Base-by-base conservation (phyloP, 2,797 vertebrate genomes). In the Emydoidea blandingii region DNA sequence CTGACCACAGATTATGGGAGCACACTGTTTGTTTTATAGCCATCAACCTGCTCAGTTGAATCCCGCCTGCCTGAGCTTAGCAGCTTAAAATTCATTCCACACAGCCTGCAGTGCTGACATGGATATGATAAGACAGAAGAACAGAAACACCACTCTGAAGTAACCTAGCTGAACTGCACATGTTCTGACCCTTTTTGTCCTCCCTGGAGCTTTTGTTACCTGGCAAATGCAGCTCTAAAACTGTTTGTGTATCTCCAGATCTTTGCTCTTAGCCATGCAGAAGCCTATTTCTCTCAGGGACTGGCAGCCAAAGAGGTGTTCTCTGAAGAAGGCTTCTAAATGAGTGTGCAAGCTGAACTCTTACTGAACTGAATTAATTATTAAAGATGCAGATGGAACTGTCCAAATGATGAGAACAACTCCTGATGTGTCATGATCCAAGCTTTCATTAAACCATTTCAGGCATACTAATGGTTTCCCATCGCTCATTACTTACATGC, bases 361-460 rank as follows among this genome's bases (percentile, higher is more conserved):
- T 97, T 97, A 98, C 98, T 99, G 99, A 99, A 99, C 99, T 97
- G 98, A 98, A 99, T 99, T 98, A 99, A 99, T 99, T 99, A 99
- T 99, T 99, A 99, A 99, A 98, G 98, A 99, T 99, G 99, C 99
- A 99, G 99, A 99, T 99, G 99, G 99, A 99, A 99, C 99, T 99
- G 99, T 99, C 99, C 99, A 98, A 98, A 98, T 99, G 99, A 99
- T 98, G 99, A 99, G 99, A 99, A 99, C 99, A 98, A 98, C 98
- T 99, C 98, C 98, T 98, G 99, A 99, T 98, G 98, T 99, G 99
- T 99, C 99, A 99, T 99, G 99, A 99, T 99, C 99, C 98, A 98
- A 99, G 98, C 98, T 99, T 98, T 99, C 98, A 99, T 99, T 99
- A 99, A 99, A 99, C 98, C 98, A 99, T 99, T 99, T 99, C 99